Evolutionary conservation across 2,113 vertebrate species (phyloP).

Genomic region (Rhagologus leucostigma): DNA sequence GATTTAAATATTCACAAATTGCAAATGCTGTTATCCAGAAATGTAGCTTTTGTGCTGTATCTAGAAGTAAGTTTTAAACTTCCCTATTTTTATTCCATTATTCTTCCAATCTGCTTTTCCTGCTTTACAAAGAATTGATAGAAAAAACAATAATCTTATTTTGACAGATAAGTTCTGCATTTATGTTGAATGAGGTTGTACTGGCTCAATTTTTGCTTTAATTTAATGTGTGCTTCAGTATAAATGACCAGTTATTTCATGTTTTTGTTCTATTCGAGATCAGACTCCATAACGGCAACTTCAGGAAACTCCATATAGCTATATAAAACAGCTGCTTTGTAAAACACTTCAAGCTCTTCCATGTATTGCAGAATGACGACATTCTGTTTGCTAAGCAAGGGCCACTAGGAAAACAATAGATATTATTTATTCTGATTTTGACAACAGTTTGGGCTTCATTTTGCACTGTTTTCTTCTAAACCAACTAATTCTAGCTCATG

Average conservation of each 20-base stretch:
- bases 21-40: neutral
- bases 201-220: neutral
- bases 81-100: neutral
- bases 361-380: neutral
- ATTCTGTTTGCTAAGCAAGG: neutral
- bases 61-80: neutral
- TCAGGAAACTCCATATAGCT: neutral
- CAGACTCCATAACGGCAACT: neutral
- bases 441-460: neutral
- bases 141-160: neutral
- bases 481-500: neutral
- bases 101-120: neutral
- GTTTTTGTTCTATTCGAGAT: neutral
- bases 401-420: neutral
- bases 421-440: neutral
- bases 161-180: neutral
- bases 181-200: neutral
- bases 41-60: neutral
- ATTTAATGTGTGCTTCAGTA: neutral
- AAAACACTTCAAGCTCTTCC: neutral
- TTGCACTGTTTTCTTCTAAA: neutral
- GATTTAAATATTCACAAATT: neutral
- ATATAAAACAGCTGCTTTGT: neutral
- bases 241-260: neutral
- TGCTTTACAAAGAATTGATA: neutral